A percentile compares a stretch with the other conserved stretches of the same genome.
Evolutionary conservation across 2,797 vertebrate species (phyloP).

Genomic region (Denticeps clupeoides): DNA sequence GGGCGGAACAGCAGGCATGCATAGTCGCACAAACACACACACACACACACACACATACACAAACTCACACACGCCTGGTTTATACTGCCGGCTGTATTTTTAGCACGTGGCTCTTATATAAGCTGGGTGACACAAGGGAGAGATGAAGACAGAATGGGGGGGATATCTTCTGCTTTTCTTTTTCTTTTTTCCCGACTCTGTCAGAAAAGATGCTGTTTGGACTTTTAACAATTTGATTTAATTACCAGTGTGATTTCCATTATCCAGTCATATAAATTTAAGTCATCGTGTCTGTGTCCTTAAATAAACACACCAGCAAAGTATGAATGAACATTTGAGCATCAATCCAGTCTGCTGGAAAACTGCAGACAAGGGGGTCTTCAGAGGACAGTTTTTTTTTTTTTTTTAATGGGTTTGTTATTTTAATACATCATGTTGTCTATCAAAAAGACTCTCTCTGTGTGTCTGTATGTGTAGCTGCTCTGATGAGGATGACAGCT

Average conservation of each 20-base stretch:
- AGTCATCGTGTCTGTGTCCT: too few relatives aligned
- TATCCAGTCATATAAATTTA: too few relatives aligned
- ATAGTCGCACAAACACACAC: slow-evolving; percentile 12
- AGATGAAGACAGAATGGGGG: slow-evolving; percentile 41
- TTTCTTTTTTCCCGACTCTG: background rate
- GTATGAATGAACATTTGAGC: too few relatives aligned
- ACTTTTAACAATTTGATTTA: too few relatives aligned
- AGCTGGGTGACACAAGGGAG: slow-evolving; percentile 64
- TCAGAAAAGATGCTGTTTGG: too few relatives aligned
- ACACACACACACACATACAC: slow-evolving; percentile 7
- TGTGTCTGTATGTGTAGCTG: slow-evolving; percentile 11
- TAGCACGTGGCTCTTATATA: slow-evolving; percentile 74
- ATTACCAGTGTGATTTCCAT: too few relatives aligned
- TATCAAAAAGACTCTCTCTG: background rate
- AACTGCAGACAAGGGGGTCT: too few relatives aligned
- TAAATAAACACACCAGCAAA: too few relatives aligned
- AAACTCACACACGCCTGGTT: slow-evolving; percentile 34
- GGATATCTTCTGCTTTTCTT: background rate
- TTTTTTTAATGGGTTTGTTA: too few relatives aligned
- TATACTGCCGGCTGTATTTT: slow-evolving; percentile 81
- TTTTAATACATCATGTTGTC: too few relatives aligned
- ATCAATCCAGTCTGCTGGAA: too few relatives aligned
- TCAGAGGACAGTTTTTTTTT: too few relatives aligned
- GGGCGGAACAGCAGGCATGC: slow-evolving; percentile 38
- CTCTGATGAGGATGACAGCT: slow-evolving; percentile 38